Percentiles rank a stretch among this genome's conserved stretches.
Evolutionary conservation across 2,797 vertebrate genomes (phyloP).

Genomic region (Falco rusticolus): DNA sequence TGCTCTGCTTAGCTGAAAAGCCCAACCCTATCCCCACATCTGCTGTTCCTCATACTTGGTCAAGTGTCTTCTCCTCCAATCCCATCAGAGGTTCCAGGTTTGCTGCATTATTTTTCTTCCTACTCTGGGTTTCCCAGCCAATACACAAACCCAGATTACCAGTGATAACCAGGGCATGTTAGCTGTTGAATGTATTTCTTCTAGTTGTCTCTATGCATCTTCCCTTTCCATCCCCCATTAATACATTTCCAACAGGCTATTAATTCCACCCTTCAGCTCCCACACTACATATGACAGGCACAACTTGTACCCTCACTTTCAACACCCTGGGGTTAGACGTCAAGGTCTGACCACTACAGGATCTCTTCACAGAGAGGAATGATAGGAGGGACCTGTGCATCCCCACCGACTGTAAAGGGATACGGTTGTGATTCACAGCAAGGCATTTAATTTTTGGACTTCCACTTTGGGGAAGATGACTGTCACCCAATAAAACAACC

Average conservation of each 20-base stretch:
- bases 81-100: background rate
- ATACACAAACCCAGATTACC: background rate
- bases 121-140: background rate
- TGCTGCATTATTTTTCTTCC: background rate
- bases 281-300: accelerated
- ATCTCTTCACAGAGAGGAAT: background rate
- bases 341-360: background rate
- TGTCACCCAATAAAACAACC: background rate
- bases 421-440: background rate
- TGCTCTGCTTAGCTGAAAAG: background rate
- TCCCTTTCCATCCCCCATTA: background rate
- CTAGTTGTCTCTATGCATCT: background rate
- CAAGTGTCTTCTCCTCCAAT: background rate
- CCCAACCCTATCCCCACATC: background rate
- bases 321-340: background rate
- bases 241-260: background rate
- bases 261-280: background rate
- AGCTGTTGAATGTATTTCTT: background rate
- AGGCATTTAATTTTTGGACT: background rate
- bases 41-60: background rate
- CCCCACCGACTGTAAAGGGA: background rate
- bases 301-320: background rate
- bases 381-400: background rate
- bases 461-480: background rate
- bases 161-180: background rate